Evolutionary conservation across 2,797 vertebrate species (phyloP).

Genomic region (Manis pentadactyla): DNA sequence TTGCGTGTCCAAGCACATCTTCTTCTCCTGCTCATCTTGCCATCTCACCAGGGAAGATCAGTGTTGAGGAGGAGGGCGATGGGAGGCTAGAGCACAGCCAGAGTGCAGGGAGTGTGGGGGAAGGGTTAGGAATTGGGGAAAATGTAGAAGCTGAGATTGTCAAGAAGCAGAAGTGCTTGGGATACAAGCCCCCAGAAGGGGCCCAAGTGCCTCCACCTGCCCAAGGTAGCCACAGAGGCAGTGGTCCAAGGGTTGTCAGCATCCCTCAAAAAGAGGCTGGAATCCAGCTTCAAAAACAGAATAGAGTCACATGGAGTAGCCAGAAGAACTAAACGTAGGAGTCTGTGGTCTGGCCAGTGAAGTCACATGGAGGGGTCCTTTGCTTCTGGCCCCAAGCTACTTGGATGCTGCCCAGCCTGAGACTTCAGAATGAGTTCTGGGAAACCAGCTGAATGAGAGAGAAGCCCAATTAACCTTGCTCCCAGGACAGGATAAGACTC

Average conservation of each 20-base stretch:
- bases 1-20: slow-evolving; percentile 19
- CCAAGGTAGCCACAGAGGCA: neutral
- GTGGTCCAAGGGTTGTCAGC: neutral
- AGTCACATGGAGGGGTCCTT: neutral
- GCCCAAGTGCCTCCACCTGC: accelerated
- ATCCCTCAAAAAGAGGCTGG: neutral
- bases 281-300: neutral
- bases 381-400: slow-evolving; percentile 29
- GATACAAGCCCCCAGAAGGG: neutral
- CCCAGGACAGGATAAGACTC: slow-evolving; percentile 13
- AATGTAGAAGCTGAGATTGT: neutral
- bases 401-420: neutral
- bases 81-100: neutral
- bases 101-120: slow-evolving; percentile 30
- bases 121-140: slow-evolving; percentile 10
- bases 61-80: neutral
- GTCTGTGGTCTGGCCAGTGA: neutral
- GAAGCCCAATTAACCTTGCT: slow-evolving; percentile 54
- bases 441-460: neutral
- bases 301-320: neutral
- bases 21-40: slow-evolving; percentile 73
- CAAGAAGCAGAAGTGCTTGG: neutral
- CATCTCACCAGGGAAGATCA: slow-evolving; percentile 54
- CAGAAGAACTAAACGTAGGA: neutral
- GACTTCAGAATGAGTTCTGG: slow-evolving; percentile 16